A percentile compares a stretch with the other conserved stretches of the same genome.
Conservation (phyloP, 2,113 vertebrate genomes). For the Gasterosteus aculeatus region DNA sequence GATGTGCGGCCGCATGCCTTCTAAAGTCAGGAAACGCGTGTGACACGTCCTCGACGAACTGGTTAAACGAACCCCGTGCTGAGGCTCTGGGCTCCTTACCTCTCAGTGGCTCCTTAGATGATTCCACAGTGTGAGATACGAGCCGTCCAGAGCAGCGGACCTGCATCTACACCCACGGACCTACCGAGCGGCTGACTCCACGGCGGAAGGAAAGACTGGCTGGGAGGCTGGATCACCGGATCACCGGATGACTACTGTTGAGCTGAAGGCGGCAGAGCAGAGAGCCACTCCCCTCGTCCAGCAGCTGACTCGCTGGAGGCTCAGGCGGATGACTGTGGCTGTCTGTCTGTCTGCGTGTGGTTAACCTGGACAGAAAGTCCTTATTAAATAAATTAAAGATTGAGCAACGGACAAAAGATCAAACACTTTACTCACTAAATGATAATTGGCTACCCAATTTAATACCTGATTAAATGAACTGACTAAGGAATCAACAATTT, state of each 20-base stretch:
- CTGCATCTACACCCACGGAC: conserved; percentile 48
- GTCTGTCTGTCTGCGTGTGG: background rate
- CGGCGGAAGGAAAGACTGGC: background rate
- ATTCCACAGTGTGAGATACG: conserved; percentile 50
- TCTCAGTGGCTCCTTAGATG: conserved; percentile 62
- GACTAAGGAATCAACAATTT: background rate
- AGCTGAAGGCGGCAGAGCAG: conserved; percentile 51
- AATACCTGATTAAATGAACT: background rate
- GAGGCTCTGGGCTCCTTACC: conserved; percentile 50
- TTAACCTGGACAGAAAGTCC: background rate
- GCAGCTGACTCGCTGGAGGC: conserved; percentile 64
- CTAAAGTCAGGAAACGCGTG: conserved; percentile 26
- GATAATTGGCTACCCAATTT: background rate
- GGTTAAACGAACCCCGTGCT: conserved; percentile 1
- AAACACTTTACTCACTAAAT: background rate
- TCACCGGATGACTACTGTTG: conserved; percentile 22
- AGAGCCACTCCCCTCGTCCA: conserved; percentile 57
- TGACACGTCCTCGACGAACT: background rate
- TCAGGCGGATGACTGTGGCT: conserved; percentile 24
- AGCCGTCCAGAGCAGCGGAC: conserved; percentile 53
- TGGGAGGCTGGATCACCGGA: background rate
- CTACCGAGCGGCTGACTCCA: background rate
- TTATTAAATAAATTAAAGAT: background rate
- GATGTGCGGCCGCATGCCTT: conserved; percentile 25
- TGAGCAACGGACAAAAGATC: background rate